Percentiles rank a stretch among this genome's conserved stretches.
These are phyloP conservation scores for Meriones unguiculatus DNA, from an alignment of 2,113 vertebrate genomes.

Conservation along the genomic window DNA sequence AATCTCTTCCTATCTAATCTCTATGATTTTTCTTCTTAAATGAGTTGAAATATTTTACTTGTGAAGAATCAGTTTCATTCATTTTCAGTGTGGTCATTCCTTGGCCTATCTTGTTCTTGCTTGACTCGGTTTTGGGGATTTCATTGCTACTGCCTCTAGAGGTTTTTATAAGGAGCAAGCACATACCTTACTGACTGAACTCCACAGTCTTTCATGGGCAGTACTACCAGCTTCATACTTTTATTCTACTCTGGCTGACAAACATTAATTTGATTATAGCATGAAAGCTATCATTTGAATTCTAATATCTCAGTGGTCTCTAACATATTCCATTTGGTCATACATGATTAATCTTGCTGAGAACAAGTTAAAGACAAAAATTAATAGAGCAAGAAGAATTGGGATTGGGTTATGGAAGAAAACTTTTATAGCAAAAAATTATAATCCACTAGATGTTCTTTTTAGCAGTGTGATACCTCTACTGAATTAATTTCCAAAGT, in stretches of 20 bases:
- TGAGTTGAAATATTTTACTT: background rate
- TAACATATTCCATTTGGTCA: background rate
- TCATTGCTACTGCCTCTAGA: background rate
- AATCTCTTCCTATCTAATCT: background rate
- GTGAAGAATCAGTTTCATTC: background rate
- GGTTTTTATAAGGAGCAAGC: background rate
- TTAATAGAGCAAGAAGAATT: background rate
- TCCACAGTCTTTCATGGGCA: background rate
- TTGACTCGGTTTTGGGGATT: background rate
- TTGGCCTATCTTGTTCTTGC: background rate
- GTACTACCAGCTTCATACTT: background rate
- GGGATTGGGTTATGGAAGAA: background rate
- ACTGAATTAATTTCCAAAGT: constrained; percentile 32
- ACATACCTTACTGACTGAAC: background rate
- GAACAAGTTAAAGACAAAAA: background rate
- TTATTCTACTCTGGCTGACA: background rate
- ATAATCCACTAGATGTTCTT: background rate
- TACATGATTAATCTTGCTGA: background rate
- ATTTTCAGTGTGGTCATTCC: background rate
- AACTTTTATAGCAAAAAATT: background rate
- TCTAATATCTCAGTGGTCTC: background rate
- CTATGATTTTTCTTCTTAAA: constrained; percentile 5
- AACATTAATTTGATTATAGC: background rate
- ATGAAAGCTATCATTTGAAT: background rate
- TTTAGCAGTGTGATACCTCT: background rate